Conservation (phyloP, 1,140 invertebrate species). For the Sinella curviseta region DNA sequence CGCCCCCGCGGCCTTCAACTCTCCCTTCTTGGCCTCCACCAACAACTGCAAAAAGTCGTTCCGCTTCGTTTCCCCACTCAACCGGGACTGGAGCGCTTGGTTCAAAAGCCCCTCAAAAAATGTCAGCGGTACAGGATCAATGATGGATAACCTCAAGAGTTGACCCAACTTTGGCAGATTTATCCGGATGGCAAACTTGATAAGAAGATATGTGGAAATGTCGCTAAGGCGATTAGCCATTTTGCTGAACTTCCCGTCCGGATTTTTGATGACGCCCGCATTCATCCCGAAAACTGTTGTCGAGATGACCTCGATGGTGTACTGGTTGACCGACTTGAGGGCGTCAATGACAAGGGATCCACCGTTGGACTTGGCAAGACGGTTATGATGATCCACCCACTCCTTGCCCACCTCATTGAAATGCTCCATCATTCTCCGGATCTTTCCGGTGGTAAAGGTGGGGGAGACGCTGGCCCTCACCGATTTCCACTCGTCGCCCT, state of each 20-base stretch:
- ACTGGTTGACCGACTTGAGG: neutral
- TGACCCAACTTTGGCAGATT: neutral
- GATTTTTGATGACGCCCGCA: neutral
- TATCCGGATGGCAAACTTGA: neutral
- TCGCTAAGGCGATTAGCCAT: neutral
- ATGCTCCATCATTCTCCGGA: conserved; percentile 31
- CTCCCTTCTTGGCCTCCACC: neutral
- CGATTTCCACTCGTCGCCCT: neutral
- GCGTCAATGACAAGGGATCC: neutral
- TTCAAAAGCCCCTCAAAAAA: conserved; percentile 13
- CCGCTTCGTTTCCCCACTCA: neutral
- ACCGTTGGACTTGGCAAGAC: neutral
- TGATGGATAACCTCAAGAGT: neutral
- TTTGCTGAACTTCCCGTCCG: neutral
- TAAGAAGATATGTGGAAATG: neutral
- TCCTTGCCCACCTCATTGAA: neutral
- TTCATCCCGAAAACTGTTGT: neutral
- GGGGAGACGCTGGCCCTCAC: too few species aligned
- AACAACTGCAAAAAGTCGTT: conserved; percentile 18
- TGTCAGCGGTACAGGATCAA: neutral
- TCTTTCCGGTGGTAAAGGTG: conserved; percentile 21
- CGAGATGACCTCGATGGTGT: neutral
- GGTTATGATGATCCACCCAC: neutral
- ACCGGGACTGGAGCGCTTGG: neutral
- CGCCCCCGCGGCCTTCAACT: neutral